phyloP scores from a whole-genome alignment of 1,140 invertebrate genomes.

The Laodelphax striatellus region DNA sequence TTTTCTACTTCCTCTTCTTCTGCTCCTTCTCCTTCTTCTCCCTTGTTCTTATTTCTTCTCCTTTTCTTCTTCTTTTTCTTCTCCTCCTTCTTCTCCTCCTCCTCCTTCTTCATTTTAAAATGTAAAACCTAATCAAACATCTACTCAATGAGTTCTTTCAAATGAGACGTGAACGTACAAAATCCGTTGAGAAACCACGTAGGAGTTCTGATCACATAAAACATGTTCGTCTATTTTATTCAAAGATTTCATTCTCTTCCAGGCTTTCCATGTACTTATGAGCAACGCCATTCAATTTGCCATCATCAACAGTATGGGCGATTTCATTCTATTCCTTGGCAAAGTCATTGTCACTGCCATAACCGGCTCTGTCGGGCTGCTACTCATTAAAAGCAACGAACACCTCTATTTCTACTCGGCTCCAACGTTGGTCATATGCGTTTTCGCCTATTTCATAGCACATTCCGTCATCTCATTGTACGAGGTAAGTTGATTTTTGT shows the following conservation, averaged over 20 bases:
- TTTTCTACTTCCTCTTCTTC: too few species aligned
- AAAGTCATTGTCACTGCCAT: constrained; percentile 79
- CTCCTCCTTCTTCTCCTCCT: too few species aligned
- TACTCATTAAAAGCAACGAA: constrained; percentile 59
- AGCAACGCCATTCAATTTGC: constrained; percentile 78
- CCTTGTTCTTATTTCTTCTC: too few species aligned
- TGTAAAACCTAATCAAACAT: too few species aligned
- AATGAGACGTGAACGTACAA: too few species aligned
- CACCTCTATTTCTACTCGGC: constrained; percentile 70
- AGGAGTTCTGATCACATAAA: too few species aligned
- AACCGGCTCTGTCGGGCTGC: constrained; percentile 56
- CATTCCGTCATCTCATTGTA: constrained; percentile 88
- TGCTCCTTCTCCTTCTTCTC: too few species aligned
- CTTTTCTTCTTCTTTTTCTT: too few species aligned
- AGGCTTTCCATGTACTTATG: constrained; percentile 76
- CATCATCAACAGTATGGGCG: constrained; percentile 86
- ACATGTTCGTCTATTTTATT: constrained; percentile 9
- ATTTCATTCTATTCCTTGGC: constrained; percentile 87
- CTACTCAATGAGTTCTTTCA: too few species aligned
- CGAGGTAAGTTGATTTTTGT: constrained; percentile 51
- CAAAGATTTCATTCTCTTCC: constrained; percentile 20
- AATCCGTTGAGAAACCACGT: too few species aligned
- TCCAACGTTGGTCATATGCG: constrained; percentile 73
- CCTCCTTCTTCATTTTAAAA: too few species aligned
- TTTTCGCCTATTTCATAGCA: constrained; percentile 87